Evolutionary conservation across 1,140 invertebrate species (phyloP), one percentile per base, ranked within the genome.

Genomic region (Condylostylus longicornis): DNA sequence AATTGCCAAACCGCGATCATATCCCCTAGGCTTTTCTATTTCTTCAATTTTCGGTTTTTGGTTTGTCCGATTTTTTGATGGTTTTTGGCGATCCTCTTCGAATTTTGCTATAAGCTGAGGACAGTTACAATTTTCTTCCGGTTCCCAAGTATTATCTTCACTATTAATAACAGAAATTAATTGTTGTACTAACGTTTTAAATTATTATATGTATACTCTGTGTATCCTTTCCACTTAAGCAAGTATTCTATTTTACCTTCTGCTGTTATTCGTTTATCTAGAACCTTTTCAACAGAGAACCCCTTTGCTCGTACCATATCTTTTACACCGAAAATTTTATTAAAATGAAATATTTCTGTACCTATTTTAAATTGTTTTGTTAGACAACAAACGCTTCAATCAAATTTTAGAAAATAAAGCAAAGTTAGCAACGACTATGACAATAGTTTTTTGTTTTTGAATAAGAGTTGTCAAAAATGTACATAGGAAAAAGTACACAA

Each of bases 71-170:
- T 48, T 49, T 40, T 58, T 56, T 35, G 59, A 54, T 0, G 55
- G 54, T 45, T 82, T 81, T 47, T 82, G 83, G 6, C 75, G 68
- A 1, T 75, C 73, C 21, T 85, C 80, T 59, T 94, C 88, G 63
- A 85, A 95, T 23, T 79, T 77, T 47, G 75, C 71, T 44, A 96
- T 94, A 10, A 95, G 62, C 40, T 91, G 86, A 2, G 87, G 86
- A 58, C 90, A 96, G 49, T 93, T 87, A 4, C 95, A 64, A 60
- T 91, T 86, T 46, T 86, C 82, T 50, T 85, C 81, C 1, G 84
- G 84, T 47, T 89, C 82, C 84, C 85, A 88, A 2, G 83, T 85
- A 45, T 84, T 84, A 42, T 84, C 79, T 5, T 73, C 72, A 35
- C 67, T 67, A 44, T 19, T 33, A 38, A 28, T 18, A 33, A 21